phyloP scores from a whole-genome alignment of 2,888 invertebrate genomes.

The Pristionchus japonicus region DNA sequence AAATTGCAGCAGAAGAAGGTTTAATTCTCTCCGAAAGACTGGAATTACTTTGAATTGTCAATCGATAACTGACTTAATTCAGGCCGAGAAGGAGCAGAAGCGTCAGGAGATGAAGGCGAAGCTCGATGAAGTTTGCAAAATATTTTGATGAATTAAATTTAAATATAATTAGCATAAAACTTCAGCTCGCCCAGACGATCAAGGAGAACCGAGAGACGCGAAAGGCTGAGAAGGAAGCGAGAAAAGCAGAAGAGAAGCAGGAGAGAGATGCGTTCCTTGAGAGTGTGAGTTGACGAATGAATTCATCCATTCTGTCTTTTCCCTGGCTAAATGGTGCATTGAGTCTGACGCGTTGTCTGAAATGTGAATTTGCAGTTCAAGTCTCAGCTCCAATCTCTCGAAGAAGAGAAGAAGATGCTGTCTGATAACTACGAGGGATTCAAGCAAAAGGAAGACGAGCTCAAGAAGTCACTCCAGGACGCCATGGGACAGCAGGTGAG shows the following conservation, averaged over 20 bases:
- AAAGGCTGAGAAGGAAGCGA: slow-evolving; percentile 52
- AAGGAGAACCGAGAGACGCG: slow-evolving; percentile 54
- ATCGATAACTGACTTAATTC: neutral
- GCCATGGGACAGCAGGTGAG: slow-evolving; percentile 8
- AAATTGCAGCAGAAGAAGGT: slow-evolving; percentile 42
- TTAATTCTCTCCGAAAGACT: too few relatives aligned
- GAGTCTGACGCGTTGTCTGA: too few relatives aligned
- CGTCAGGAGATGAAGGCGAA: slow-evolving; percentile 32
- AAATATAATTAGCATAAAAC: neutral
- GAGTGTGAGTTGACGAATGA: neutral
- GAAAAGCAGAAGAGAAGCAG: slow-evolving; percentile 49
- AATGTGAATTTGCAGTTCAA: slow-evolving; percentile 44
- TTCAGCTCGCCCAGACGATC: slow-evolving; percentile 44
- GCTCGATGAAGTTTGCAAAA: neutral
- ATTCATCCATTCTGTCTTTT: neutral
- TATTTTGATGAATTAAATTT: neutral
- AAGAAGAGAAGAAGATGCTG: slow-evolving; percentile 49
- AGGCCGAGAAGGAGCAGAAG: slow-evolving; percentile 36
- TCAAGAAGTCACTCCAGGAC: slow-evolving; percentile 32
- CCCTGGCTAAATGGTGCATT: too few relatives aligned
- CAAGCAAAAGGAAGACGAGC: slow-evolving; percentile 52
- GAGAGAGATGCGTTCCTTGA: slow-evolving; percentile 50
- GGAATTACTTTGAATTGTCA: too few relatives aligned
- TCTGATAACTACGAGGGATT: slow-evolving; percentile 46
- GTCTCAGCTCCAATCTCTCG: slow-evolving; percentile 42